Conservation (phyloP, 2,797 vertebrate species). For the Thunnus albacares region DNA sequence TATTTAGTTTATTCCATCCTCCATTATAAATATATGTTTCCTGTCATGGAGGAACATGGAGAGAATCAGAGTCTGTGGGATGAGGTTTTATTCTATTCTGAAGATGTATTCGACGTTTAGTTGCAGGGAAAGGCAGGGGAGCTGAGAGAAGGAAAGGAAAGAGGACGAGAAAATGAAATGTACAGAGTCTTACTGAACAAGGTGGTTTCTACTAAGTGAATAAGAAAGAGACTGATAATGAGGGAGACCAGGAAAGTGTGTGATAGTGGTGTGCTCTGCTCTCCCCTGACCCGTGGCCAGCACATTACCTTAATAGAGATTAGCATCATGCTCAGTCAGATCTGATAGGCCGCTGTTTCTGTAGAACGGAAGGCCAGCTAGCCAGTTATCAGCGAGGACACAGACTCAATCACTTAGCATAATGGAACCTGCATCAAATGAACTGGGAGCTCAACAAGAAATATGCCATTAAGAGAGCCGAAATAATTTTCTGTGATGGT, state of each 20-base stretch:
- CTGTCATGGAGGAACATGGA: constrained; percentile 61
- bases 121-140: constrained; percentile 9
- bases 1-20: constrained; percentile 68
- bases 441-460: constrained; percentile 65
- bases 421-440: constrained; percentile 82
- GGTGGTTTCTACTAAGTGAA: constrained; percentile 28
- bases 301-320: constrained; percentile 82
- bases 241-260: constrained; percentile 16
- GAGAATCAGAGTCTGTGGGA: constrained; percentile 45
- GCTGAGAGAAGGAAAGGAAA: neutral
- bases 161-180: constrained; percentile 14
- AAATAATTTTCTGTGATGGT: constrained; percentile 66
- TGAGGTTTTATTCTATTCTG: constrained; percentile 59
- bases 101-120: constrained; percentile 53
- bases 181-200: constrained; percentile 26
- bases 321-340: constrained; percentile 81
- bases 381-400: constrained; percentile 80
- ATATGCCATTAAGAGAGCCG: constrained; percentile 69
- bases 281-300: constrained; percentile 55
- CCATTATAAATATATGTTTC: constrained; percentile 72
- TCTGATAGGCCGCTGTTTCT: constrained; percentile 74
- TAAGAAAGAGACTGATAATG: constrained; percentile 35
- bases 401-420: constrained; percentile 78
- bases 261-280: constrained; percentile 34
- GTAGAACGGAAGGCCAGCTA: constrained; percentile 71